Percentiles rank a stretch among this genome's conserved stretches.
Conservation (phyloP, 2,888 invertebrate species). For the Eupithecia insigniata region DNA sequence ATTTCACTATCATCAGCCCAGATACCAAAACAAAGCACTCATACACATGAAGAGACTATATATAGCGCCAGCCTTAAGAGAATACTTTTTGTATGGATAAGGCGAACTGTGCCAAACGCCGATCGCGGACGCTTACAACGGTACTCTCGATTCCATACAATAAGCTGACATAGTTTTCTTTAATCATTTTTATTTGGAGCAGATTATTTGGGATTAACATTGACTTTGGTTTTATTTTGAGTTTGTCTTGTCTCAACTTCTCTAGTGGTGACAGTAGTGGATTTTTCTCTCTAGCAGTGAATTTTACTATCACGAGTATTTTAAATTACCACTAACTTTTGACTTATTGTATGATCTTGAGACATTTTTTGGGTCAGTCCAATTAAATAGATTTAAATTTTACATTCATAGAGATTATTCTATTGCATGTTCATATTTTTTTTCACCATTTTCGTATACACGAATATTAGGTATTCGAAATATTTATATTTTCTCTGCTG, state of each 20-base stretch:
- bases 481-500: not conserved
- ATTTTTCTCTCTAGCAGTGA: not conserved
- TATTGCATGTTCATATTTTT: not conserved
- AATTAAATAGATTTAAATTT: not conserved
- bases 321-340: too few relatives aligned
- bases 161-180: slow-evolving; percentile 43
- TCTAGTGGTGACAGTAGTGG: not conserved
- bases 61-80: not conserved
- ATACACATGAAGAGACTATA: slow-evolving; percentile 30
- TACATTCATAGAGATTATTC: not conserved
- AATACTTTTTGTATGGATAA: slow-evolving; percentile 37
- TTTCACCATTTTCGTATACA: not conserved
- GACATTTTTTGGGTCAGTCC: not conserved
- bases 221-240: not conserved
- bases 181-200: slow-evolving; percentile 31
- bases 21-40: slow-evolving; percentile 36
- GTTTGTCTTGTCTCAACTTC: not conserved
- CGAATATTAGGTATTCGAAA: not conserved
- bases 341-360: not conserved
- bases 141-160: slow-evolving; percentile 47
- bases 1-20: slow-evolving; percentile 38
- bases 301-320: not conserved
- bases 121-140: slow-evolving; percentile 45
- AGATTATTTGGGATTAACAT: slow-evolving; percentile 9
- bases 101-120: slow-evolving; percentile 47